Base-by-base conservation (phyloP, 92 coral and sea anemone genomes). In the Anthopleura xanthogrammica region DNA sequence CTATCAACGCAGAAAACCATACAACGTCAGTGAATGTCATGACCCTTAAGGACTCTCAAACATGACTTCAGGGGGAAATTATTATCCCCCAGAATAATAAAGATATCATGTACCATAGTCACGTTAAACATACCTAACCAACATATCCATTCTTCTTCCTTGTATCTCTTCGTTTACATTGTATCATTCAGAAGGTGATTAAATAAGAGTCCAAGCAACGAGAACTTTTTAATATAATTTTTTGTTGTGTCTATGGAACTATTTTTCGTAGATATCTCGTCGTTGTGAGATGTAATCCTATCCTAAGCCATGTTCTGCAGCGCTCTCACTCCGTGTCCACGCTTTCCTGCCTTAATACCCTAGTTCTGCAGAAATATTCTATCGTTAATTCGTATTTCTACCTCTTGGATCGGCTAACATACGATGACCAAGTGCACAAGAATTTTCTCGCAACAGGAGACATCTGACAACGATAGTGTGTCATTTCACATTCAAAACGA, bases 11-110 rank as follows among this genome's bases (percentile, higher is more conserved):
- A 72, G 58, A 75, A 79, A 39, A 73, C 81, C 82, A 57, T 85
- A 52, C 73, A 39, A 83, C 46, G 81, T 81, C 77, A 81, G 73
- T 60, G 57, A 78, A 74, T 81, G 92, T 85, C 92, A 85, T 81
- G 92, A 89, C 92, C 89, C 77, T 40, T 71, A 40, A 83, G 75
- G 24, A 58, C 81, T 40, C 79, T 83, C 60, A 60, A 82, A 72
- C 86, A 42, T 43, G 79, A 60, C 72, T 82, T 70, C 70, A 57
- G 72, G 81, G 82, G 75, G 75, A 83, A 83, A 76, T 76, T 56
- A 72, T 72, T 55, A 76, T 74, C 86, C 86, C 52, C 40, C 79
- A 29, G 20, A 76, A 78, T 55, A 84, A 84, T 79, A 84, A 77
- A 64, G 39, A 24, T 84, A 84, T 84, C 83, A 77, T 40, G 70